A percentile compares a stretch with the other conserved stretches of the same genome.
Conservation (phyloP, 2,113 vertebrate genomes). For the Chloroceryle aenea region DNA sequence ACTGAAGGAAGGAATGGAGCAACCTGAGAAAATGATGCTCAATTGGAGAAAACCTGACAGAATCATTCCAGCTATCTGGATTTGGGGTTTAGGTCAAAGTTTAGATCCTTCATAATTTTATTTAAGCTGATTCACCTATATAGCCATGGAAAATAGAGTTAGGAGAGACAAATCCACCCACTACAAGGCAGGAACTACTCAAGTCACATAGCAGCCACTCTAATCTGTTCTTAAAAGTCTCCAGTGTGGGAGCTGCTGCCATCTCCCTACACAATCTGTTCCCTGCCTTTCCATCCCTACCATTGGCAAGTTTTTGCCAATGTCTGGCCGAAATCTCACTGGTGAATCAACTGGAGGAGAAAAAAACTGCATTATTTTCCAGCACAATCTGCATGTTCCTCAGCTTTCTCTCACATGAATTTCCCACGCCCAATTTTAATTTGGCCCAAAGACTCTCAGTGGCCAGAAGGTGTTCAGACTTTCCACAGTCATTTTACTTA, state of each 20-base stretch:
- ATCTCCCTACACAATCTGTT: conserved; percentile 25
- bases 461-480: background rate
- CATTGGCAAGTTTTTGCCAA: background rate
- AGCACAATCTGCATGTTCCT: background rate
- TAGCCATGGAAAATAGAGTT: background rate
- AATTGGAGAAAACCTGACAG: conserved; percentile 6
- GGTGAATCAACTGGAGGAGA: background rate
- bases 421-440: background rate
- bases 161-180: conserved; percentile 17
- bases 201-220: conserved; percentile 25
- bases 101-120: background rate
- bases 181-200: background rate
- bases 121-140: background rate
- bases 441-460: background rate
- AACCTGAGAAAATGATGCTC: background rate
- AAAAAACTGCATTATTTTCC: background rate
- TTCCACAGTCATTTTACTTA: background rate
- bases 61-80: background rate
- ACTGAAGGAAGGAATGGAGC: background rate
- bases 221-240: conserved; percentile 39
- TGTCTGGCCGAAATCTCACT: background rate
- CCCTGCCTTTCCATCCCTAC: background rate
- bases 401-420: background rate
- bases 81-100: background rate
- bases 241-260: conserved; percentile 6